Percentiles rank a stretch among this genome's conserved stretches.
Conservation (phyloP, 1,140 invertebrate species). For the Carcinoscorpius rotundicauda region DNA sequence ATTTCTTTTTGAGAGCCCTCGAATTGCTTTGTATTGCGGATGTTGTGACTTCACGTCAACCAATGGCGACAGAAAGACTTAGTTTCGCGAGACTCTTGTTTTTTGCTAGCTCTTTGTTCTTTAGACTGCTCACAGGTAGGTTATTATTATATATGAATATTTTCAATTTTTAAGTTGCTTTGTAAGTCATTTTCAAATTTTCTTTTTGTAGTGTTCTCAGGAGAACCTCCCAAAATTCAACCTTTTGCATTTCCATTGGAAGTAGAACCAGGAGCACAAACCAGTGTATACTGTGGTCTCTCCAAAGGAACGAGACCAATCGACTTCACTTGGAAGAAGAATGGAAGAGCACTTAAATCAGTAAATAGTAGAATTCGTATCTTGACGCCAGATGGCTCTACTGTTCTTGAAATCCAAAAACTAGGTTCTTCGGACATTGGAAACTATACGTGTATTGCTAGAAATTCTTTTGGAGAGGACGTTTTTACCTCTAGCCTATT, state of each 20-base stretch:
- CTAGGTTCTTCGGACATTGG: conserved; percentile 20
- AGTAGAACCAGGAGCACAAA: not conserved
- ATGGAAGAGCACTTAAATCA: not conserved
- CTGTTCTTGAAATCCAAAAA: not conserved
- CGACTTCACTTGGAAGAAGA: not conserved
- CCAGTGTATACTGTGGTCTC: not conserved
- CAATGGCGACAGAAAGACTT: no score
- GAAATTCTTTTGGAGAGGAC: conserved; percentile 22
- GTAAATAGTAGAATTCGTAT: not conserved
- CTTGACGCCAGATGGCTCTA: not conserved
- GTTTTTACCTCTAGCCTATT: conserved; percentile 21
- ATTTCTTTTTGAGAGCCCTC: no score
- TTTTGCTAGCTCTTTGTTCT: no score
- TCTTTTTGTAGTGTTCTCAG: no score
- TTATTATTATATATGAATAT: no score
- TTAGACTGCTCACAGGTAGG: no score
- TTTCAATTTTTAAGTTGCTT: no score
- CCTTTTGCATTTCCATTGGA: not conserved
- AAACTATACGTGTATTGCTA: conserved; percentile 26
- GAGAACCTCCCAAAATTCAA: not conserved
- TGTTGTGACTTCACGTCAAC: no score
- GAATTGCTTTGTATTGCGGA: no score
- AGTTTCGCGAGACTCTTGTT: no score
- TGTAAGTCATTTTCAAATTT: no score
- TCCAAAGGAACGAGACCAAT: not conserved